Evolutionary conservation across 2,113 vertebrate genomes (phyloP).

Genomic region (Halcyon senegalensis): DNA sequence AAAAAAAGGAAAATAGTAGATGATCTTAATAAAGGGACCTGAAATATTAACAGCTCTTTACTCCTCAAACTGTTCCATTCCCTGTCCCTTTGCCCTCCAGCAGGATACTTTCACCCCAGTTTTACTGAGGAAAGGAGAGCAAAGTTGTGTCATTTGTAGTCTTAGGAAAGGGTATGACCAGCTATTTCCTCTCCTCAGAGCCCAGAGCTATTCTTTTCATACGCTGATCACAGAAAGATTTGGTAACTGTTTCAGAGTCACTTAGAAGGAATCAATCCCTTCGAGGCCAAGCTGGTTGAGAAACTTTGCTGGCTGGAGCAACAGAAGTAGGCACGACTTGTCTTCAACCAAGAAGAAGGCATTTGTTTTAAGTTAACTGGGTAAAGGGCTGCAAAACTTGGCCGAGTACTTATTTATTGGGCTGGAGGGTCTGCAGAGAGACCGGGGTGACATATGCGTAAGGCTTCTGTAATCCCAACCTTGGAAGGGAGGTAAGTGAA

Average conservation of each 20-base stretch:
- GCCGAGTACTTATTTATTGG: slow-evolving; percentile 37
- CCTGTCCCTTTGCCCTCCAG: neutral
- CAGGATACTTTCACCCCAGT: neutral
- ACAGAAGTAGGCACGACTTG: slow-evolving; percentile 18
- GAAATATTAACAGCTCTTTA: neutral
- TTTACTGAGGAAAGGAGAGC: neutral
- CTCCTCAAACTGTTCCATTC: neutral
- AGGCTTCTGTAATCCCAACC: slow-evolving; percentile 1
- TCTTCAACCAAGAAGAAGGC: slow-evolving; percentile 2
- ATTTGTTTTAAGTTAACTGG: slow-evolving; percentile 50
- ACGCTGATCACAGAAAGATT: neutral
- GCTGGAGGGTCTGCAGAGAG: neutral
- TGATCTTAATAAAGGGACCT: neutral
- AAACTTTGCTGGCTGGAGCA: slow-evolving; percentile 5
- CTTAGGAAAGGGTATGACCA: neutral
- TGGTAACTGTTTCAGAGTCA: slow-evolving; percentile 1
- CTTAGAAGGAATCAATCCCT: neutral
- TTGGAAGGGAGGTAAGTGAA: neutral
- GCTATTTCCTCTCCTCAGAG: neutral
- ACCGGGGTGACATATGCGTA: neutral
- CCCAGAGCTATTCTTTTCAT: neutral
- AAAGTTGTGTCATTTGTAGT: neutral
- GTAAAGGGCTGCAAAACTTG: neutral
- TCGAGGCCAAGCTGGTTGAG: neutral
- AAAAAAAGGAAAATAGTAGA: neutral